Percentiles rank a stretch among this genome's conserved stretches.
These are phyloP conservation scores for Lasioglossum villosulum DNA, from an alignment of 2,888 invertebrate species.

Conservation along the genomic window DNA sequence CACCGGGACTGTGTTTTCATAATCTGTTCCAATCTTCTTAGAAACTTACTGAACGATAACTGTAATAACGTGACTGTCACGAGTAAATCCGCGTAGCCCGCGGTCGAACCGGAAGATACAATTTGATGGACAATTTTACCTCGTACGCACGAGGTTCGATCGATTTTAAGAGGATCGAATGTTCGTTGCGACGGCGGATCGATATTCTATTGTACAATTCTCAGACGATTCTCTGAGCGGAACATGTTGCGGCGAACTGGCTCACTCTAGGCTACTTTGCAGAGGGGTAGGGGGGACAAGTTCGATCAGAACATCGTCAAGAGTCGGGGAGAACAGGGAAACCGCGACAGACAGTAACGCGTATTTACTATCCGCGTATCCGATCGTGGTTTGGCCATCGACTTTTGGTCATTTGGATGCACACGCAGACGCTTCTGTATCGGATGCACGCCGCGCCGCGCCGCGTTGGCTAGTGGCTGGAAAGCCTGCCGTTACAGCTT, in stretches of 20 bases:
- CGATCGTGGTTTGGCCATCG: slow-evolving; percentile 5
- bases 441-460: slow-evolving; percentile 12
- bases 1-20: not conserved
- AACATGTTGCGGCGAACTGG: not conserved
- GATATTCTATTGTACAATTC: not conserved
- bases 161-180: not conserved
- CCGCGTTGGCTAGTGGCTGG: slow-evolving; percentile 26
- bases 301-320: slow-evolving; percentile 11
- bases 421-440: slow-evolving; percentile 15
- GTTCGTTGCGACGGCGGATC: not conserved
- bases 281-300: not conserved
- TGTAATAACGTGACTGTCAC: not conserved
- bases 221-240: not conserved
- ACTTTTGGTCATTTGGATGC: slow-evolving; percentile 9
- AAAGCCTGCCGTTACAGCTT: slow-evolving; percentile 39
- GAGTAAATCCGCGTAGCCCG: not conserved
- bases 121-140: not conserved
- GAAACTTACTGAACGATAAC: not conserved
- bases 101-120: not conserved
- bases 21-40: not conserved
- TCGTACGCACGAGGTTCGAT: not conserved
- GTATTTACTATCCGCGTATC: slow-evolving; percentile 35
- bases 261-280: not conserved
- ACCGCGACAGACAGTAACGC: slow-evolving; percentile 22
- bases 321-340: not conserved